Base-by-base conservation (phyloP, 2,113 vertebrate genomes). In the Saguinus midas region DNA sequence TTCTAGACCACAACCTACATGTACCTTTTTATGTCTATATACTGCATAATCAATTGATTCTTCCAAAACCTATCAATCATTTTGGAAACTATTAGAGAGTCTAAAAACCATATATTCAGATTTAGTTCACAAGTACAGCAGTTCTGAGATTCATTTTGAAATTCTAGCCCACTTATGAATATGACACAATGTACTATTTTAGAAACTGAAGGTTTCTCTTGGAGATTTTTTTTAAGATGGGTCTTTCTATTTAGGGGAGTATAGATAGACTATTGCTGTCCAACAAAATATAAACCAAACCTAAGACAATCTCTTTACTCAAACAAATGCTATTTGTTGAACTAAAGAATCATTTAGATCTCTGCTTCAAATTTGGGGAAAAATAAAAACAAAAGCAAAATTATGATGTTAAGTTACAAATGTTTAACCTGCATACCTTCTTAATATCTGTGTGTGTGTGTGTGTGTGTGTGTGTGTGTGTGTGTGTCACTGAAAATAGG, bases 331-430 rank as follows among this genome's bases (percentile, higher is more conserved):
- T 89, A 37, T 87, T 90, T 92, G n/a, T 61, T 85, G 25, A 96
- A 96, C 94, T 40, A 11, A 92, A 68, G 23, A 58, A 84, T 94
- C 76, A 40, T 90, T 90, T 92, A 92, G 81, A 13, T 83, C 40
- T 92, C 58, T 94, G 40, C 48, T 96, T 93, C 61, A 91, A 76
- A 95, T 95, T 85, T 97, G 18, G 94, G 90, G 85, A 90, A 82
- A 75, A 98, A 96, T 27, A 64, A 64, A 98, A 96, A 92, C 78
- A 94, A 98, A 97, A 92, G 57, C 85, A 52, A 95, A 90, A 97
- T 90, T 90, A 80, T 55, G 16, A 85, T 70, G 20, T 61, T 68
- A 86, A 92, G 73, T 45, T 78, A 78, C 87, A 94, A 82, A 13
- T 43, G 57, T 80, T 84, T 80, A 85, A 92, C 18, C 75, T 92